A percentile compares a stretch with the other conserved stretches of the same genome.
phyloP scores from a whole-genome alignment of 2,797 vertebrate species.

The Oryzias sinensis region DNA sequence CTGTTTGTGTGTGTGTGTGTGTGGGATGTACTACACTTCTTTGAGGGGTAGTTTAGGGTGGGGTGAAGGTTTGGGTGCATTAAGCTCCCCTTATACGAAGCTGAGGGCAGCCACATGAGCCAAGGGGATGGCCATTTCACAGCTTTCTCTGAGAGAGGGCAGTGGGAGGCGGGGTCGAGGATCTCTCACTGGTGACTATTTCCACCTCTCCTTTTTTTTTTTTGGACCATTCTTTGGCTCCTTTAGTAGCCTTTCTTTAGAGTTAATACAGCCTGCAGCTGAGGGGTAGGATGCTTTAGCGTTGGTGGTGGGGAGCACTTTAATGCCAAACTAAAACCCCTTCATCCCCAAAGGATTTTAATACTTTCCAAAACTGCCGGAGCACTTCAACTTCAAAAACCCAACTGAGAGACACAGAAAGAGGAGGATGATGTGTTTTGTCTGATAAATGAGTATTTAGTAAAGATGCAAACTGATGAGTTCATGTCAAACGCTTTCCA shows the following conservation, averaged over 20 bases:
- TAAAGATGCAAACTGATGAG: too few relatives aligned
- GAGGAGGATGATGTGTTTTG: not conserved
- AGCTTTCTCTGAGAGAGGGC: conserved; percentile 69
- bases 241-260: conserved; percentile 64
- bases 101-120: conserved; percentile 63
- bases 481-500: too few relatives aligned
- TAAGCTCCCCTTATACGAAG: conserved; percentile 75
- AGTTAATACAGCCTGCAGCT: conserved; percentile 67
- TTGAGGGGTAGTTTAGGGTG: conserved; percentile 44
- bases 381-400: conserved; percentile 60
- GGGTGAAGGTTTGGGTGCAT: conserved; percentile 76
- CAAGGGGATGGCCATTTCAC: conserved; percentile 66
- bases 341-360: conserved; percentile 60
- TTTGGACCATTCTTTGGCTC: conserved; percentile 61
- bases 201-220: conserved; percentile 71
- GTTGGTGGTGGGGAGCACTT: conserved; percentile 37
- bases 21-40: conserved; percentile 25
- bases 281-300: conserved; percentile 52
- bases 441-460: too few relatives aligned
- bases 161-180: conserved; percentile 74
- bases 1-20: conserved; percentile 58
- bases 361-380: conserved; percentile 61
- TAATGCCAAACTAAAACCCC: conserved; percentile 49
- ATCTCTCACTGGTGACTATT: conserved; percentile 81
- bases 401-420: conserved; percentile 19